phyloP scores from a whole-genome alignment of 1,140 invertebrate species.

The Lepidurus packardi region DNA sequence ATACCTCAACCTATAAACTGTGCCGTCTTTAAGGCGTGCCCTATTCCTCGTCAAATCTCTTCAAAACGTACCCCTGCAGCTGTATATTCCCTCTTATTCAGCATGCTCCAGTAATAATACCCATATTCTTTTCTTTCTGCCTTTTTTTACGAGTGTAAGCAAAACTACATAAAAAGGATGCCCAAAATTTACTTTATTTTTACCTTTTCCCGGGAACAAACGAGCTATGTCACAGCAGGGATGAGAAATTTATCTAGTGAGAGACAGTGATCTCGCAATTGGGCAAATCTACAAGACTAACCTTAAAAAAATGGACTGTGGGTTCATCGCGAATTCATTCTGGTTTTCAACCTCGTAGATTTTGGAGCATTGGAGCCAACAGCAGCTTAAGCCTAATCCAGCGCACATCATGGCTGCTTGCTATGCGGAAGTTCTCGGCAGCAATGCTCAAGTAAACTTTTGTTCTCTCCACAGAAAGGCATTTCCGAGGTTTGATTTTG shows the following conservation, averaged over 20 bases:
- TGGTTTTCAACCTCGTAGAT: not conserved
- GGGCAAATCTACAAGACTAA: not conserved
- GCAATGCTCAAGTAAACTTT: conserved; percentile 11
- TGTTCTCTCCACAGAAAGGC: not conserved
- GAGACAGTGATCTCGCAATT: not conserved
- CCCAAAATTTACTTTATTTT: not conserved
- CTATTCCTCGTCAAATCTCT: not conserved
- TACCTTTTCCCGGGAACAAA: not conserved
- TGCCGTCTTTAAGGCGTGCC: not conserved
- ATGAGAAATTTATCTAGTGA: conserved; percentile 5
- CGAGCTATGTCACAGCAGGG: not conserved
- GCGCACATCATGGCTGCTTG: conserved; percentile 7
- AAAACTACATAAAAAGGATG: no score
- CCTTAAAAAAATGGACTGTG: not conserved
- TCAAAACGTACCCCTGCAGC: not conserved
- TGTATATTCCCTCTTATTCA: not conserved
- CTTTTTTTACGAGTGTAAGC: not conserved
- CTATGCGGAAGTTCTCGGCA: conserved; percentile 4
- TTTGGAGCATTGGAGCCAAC: not conserved
- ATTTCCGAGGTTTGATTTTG: not conserved
- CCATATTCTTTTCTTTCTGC: not conserved
- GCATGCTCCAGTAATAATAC: not conserved
- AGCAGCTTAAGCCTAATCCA: not conserved
- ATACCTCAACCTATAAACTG: conserved; percentile 15
- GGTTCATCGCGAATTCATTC: not conserved